Percentiles rank a stretch among this genome's conserved stretches.
phyloP scores from a whole-genome alignment of 64 coral and sea anemone genomes.

The Acropora tenuis region DNA sequence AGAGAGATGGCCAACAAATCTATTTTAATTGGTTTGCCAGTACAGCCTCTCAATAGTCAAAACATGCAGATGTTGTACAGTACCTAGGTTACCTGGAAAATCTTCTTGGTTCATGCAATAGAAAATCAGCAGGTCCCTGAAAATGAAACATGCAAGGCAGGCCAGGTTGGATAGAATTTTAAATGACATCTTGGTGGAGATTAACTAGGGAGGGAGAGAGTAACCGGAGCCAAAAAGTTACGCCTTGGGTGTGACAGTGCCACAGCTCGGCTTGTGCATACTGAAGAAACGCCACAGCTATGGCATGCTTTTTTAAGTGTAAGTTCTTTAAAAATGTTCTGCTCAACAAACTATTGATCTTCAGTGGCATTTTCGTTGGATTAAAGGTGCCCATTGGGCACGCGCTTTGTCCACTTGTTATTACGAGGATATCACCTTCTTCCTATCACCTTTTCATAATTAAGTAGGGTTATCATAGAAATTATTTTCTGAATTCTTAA shows the following conservation, averaged over 20 bases:
- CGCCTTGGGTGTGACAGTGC: conserved; percentile 73
- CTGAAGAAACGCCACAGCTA: conserved; percentile 62
- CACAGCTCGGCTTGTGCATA: conserved; percentile 54
- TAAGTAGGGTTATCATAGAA: not conserved
- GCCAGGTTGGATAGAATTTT: not conserved
- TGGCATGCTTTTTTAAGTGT: conserved; percentile 57
- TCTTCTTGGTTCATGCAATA: not conserved
- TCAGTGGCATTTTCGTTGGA: not conserved
- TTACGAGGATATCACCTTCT: not conserved
- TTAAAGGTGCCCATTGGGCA: not conserved
- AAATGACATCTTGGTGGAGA: not conserved
- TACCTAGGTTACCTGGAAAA: conserved; percentile 14
- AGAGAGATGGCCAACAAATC: conserved; percentile 21
- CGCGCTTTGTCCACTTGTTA: not conserved
- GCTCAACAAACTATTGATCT: no score
- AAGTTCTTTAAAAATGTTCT: conserved; percentile 24
- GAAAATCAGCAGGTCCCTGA: not conserved
- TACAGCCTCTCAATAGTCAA: conserved; percentile 36
- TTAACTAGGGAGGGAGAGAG: not conserved
- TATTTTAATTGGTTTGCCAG: conserved; percentile 28
- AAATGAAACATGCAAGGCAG: not conserved
- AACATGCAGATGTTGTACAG: conserved; percentile 43
- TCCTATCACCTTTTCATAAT: not conserved
- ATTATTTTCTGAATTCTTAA: not conserved
- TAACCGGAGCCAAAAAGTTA: conserved; percentile 76